These are phyloP conservation scores for Spheniscus humboldti DNA, from an alignment of 2,797 vertebrate species.

Conservation along the genomic window DNA sequence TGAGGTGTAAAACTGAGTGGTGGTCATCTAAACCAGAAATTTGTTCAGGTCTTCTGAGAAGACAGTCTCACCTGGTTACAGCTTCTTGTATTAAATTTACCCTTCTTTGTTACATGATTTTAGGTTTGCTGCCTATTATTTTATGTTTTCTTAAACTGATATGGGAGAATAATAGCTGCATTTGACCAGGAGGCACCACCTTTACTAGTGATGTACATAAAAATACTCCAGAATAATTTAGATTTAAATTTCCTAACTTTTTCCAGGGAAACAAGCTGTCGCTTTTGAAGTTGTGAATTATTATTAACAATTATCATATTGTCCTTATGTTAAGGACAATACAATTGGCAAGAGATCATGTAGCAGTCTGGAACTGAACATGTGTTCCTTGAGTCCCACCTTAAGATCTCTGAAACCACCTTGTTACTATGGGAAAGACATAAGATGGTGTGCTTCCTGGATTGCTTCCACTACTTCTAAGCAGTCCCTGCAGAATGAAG, in stretches of 20 bases:
- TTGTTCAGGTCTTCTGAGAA: neutral
- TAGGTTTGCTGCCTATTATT: neutral
- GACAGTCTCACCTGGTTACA: neutral
- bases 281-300: neutral
- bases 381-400: neutral
- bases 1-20: neutral
- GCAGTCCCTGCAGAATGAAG: neutral
- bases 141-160: neutral
- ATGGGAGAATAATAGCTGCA: neutral
- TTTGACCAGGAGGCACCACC: neutral
- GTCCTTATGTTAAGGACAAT: neutral
- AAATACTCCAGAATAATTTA: neutral
- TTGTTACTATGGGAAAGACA: neutral
- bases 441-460: neutral
- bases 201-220: neutral
- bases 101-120: neutral
- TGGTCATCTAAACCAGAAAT: neutral
- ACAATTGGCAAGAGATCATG: neutral
- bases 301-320: neutral
- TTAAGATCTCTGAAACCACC: neutral
- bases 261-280: neutral
- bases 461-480: neutral
- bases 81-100: neutral
- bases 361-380: neutral
- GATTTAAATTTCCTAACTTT: neutral